Conservation (phyloP, 2,797 vertebrate species). For the Poecilia picta region DNA sequence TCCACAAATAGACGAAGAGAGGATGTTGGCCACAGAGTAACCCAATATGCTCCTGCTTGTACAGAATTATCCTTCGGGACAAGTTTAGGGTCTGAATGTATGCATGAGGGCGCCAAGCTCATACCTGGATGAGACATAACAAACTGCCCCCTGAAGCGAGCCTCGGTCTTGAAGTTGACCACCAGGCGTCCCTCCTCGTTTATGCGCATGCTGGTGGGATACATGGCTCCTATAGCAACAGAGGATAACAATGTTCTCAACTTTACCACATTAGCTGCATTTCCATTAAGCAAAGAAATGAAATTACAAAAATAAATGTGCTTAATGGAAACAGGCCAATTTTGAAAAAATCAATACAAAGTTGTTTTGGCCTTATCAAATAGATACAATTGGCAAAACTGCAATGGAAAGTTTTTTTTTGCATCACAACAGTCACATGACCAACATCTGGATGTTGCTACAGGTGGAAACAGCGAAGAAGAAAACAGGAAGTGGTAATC, state of each 20-base stretch:
- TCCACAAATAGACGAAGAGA: conserved; percentile 70
- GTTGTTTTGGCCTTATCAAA: too few species aligned
- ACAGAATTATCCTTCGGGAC: conserved; percentile 43
- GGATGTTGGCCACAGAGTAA: conserved; percentile 56
- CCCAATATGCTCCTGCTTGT: conserved; percentile 49
- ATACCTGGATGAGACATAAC: conserved; percentile 87
- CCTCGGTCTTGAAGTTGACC: conserved; percentile 85
- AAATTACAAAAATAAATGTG: too few species aligned
- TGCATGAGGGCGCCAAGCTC: not conserved
- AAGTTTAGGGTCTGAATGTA: conserved; percentile 22
- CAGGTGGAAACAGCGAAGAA: too few species aligned
- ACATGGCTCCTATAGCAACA: conserved; percentile 82
- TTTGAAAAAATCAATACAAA: too few species aligned
- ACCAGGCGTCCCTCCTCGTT: conserved; percentile 84
- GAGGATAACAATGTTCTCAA: not conserved
- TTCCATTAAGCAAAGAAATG: too few species aligned
- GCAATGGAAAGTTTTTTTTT: too few species aligned
- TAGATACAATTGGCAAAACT: too few species aligned
- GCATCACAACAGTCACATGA: too few species aligned
- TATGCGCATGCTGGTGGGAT: conserved; percentile 86
- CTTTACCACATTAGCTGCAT: not conserved
- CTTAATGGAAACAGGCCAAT: too few species aligned
- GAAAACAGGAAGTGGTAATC: too few species aligned
- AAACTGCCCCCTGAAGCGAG: conserved; percentile 85
- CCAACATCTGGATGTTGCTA: too few species aligned